Percentiles rank a stretch among this genome's conserved stretches.
Evolutionary conservation across 1,140 invertebrate species (phyloP).

Genomic region (Papilio glaucus): DNA sequence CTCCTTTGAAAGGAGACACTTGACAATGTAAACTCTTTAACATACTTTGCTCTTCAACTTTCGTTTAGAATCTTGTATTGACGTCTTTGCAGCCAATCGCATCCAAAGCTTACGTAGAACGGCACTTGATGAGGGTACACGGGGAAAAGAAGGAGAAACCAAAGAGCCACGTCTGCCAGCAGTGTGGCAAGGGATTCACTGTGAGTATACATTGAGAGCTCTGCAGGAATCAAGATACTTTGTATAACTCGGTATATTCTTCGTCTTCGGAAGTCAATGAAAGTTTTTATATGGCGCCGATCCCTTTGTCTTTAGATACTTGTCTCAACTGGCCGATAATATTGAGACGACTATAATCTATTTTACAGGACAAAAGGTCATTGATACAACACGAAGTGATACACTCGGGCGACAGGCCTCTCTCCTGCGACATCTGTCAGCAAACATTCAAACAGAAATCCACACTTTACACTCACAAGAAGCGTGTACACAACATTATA

Average conservation of each 20-base stretch:
- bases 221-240: not conserved
- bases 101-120: slow-evolving; percentile 64
- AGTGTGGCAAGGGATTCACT: slow-evolving; percentile 69
- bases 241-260: no score
- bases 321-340: no score
- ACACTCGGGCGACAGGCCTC: slow-evolving; percentile 65
- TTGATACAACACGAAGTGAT: slow-evolving; percentile 70
- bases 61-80: not conserved
- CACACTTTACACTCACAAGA: slow-evolving; percentile 69
- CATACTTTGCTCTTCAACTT: no score
- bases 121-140: slow-evolving; percentile 73
- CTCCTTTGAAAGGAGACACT: no score
- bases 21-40: no score
- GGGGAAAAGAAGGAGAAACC: slow-evolving; percentile 72
- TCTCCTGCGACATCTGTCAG: slow-evolving; percentile 65
- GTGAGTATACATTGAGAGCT: slow-evolving; percentile 47
- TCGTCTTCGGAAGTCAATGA: no score
- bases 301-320: no score
- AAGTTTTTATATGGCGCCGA: no score
- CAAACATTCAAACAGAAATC: slow-evolving; percentile 76
- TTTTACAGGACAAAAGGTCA: slow-evolving; percentile 70
- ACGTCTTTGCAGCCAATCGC: slow-evolving; percentile 67
- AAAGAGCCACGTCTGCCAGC: slow-evolving; percentile 68
- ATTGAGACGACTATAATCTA: no score
- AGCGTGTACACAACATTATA: slow-evolving; percentile 67